Percentiles rank a stretch among this genome's conserved stretches.
Conservation (phyloP, 2,888 invertebrate genomes). For the Epinotia demarniana region DNA sequence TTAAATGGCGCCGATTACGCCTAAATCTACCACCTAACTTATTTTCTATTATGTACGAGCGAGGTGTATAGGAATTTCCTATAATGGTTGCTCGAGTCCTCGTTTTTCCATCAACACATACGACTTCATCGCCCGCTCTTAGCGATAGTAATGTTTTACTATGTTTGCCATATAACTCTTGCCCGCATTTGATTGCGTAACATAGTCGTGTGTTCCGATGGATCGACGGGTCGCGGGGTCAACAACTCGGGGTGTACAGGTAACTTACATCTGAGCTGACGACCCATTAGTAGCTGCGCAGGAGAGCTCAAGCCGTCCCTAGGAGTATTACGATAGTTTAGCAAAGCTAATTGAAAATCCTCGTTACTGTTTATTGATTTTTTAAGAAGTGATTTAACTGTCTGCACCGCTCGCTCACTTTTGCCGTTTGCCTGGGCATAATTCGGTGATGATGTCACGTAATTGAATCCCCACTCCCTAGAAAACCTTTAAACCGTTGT, state of each 20-base stretch:
- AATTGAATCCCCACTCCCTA: slow-evolving; percentile 20
- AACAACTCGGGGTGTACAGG: slow-evolving; percentile 33
- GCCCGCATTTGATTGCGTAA: neutral
- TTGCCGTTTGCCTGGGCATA: slow-evolving; percentile 15
- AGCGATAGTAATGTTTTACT: neutral
- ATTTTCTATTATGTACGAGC: too few relatives aligned
- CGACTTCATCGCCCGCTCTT: too few relatives aligned
- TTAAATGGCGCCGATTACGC: too few relatives aligned
- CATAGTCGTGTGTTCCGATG: slow-evolving; percentile 19
- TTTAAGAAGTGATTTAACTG: too few relatives aligned
- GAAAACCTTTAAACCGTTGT: slow-evolving; percentile 43
- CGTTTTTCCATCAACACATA: too few relatives aligned
- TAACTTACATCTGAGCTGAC: slow-evolving; percentile 39
- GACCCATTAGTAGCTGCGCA: slow-evolving; percentile 48
- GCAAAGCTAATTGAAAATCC: too few relatives aligned
- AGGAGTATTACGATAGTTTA: too few relatives aligned
- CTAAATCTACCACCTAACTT: too few relatives aligned
- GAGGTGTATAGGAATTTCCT: too few relatives aligned
- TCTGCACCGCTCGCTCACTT: slow-evolving; percentile 7
- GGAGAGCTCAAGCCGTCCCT: slow-evolving; percentile 44
- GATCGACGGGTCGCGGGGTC: slow-evolving; percentile 9
- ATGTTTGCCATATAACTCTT: neutral
- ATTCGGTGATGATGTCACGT: slow-evolving; percentile 12
- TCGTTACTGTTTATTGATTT: too few relatives aligned
- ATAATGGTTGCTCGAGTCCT: too few relatives aligned